Evolutionary conservation across 2,797 vertebrate species (phyloP).

Genomic region (Sphaeramia orbicularis): DNA sequence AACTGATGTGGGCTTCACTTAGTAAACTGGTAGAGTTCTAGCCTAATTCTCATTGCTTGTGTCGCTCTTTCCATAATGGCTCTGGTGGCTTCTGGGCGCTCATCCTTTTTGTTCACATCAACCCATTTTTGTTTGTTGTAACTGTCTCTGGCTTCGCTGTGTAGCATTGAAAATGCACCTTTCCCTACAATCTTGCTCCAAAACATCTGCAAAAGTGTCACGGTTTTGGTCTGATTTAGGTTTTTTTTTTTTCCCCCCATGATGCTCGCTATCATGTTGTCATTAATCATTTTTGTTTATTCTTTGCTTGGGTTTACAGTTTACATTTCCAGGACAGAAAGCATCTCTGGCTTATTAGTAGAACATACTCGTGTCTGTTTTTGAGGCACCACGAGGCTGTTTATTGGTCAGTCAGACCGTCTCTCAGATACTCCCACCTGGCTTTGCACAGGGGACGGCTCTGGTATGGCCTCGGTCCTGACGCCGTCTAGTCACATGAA

Average conservation of each 20-base stretch:
- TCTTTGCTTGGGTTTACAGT: slow-evolving; percentile 11
- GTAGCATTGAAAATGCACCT: slow-evolving; percentile 31
- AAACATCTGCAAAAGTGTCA: not conserved
- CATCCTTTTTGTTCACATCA: slow-evolving; percentile 52
- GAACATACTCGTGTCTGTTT: slow-evolving; percentile 7
- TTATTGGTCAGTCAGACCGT: not conserved
- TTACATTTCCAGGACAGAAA: slow-evolving; percentile 28
- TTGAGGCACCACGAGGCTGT: slow-evolving; percentile 3
- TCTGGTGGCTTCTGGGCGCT: slow-evolving; percentile 50
- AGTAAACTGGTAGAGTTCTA: not conserved
- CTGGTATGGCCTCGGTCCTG: slow-evolving; percentile 7
- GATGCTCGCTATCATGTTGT: slow-evolving; percentile 11
- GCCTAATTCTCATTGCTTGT: slow-evolving; percentile 62
- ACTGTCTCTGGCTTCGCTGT: slow-evolving; percentile 67
- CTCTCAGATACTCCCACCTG: not conserved
- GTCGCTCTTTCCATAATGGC: slow-evolving; percentile 46
- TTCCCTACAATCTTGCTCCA: slow-evolving; percentile 7
- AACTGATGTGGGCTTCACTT: slow-evolving; percentile 31
- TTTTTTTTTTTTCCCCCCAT: not conserved
- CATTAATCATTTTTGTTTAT: slow-evolving; percentile 34
- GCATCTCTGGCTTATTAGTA: slow-evolving; percentile 22
- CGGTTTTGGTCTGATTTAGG: slow-evolving; percentile 24
- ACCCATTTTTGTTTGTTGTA: slow-evolving; percentile 54
- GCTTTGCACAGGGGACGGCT: slow-evolving; percentile 11
- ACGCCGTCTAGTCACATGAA: slow-evolving; percentile 26